phyloP scores from a whole-genome alignment of 2,797 vertebrate genomes.

The Lagorchestes hirsutus region DNA sequence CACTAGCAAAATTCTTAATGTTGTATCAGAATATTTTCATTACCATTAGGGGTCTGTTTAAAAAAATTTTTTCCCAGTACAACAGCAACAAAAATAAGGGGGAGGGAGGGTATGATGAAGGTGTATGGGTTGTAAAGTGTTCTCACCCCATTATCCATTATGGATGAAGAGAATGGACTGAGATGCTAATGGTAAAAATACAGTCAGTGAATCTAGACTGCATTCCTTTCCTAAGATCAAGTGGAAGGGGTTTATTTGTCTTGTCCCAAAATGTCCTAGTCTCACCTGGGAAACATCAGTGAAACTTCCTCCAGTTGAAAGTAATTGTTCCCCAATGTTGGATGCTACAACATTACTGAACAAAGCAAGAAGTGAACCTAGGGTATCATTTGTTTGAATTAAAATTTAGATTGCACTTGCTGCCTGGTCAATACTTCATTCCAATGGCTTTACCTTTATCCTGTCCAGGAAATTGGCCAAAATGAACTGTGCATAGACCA shows the following conservation, averaged over 20 bases:
- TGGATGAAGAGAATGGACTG: conserved; percentile 58
- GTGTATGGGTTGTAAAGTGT: conserved; percentile 6
- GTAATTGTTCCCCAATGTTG: rapidly evolving
- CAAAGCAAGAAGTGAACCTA: not conserved
- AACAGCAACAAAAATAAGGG: conserved; percentile 61
- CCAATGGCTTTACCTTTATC: rapidly evolving
- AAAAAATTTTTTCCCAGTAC: conserved; percentile 60
- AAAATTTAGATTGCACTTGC: conserved; percentile 26
- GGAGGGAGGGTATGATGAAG: not conserved
- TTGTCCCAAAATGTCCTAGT: not conserved
- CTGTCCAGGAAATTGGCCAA: not conserved
- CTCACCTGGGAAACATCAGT: not conserved
- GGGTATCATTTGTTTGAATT: conserved; percentile 39
- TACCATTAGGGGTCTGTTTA: conserved; percentile 81
- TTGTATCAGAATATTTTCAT: conserved; percentile 85
- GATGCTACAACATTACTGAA: not conserved
- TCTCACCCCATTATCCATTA: conserved; percentile 62
- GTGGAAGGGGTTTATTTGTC: conserved; percentile 1
- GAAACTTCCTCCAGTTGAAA: conserved; percentile 32
- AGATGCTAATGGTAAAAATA: not conserved
- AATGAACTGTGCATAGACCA: not conserved
- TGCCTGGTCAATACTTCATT: rapidly evolving
- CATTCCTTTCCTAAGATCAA: rapidly evolving
- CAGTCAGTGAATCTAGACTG: not conserved
- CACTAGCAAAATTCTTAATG: conserved; percentile 87